Evolutionary conservation across 2,113 vertebrate genomes (phyloP), one percentile per base, ranked within the genome.

Genomic region (Ciconia stormi): DNA sequence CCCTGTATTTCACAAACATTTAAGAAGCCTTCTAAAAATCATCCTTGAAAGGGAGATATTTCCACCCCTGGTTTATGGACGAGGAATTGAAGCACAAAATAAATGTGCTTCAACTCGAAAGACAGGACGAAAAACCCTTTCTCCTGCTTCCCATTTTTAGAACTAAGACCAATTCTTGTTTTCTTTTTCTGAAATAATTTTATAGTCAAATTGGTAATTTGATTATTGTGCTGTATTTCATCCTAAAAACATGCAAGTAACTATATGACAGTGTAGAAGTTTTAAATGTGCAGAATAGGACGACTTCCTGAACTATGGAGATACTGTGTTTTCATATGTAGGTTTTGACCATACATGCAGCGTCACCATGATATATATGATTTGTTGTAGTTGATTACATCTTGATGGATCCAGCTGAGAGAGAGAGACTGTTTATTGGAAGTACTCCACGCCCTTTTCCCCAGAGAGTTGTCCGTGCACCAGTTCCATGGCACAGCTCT

Each of bases 321-420:
- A 27, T 44, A 7, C 0, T 38, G 23, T 58, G 36, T 69, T 53
- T 69, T 52, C n/a, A 7, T n/a, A 9, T 42, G 16, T 12, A 62
- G 25, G 1, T 52, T 84, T 96, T 82, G 34, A 30, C 17, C 17
- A 5, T 23, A 15, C 7, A 0, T 63, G 49, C 27, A 14, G 20
- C 69, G 30, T 95, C 44, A 73, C n/a, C 6, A 3, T 52, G 50
- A 50, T 32, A 34, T 7, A 1, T 67, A 4, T 95, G 14, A 16
- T 97, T 83, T 87, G 5, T 97, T 88, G 10, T 87, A 99, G 99
- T 99, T 93, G 98, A 99, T 93, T 99, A 99, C 90, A 97, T 99
- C 95, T 97, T 99, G 86, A 97, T 98, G 97, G 99, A 99, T 92
- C 98, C 98, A 7, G 93, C 90, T 53, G 99, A 99, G 91, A 98